Percentiles rank a stretch among this genome's conserved stretches.
These are phyloP conservation scores for Sternarchorhynchus goeldii DNA, from an alignment of 2,797 vertebrate genomes.

Conservation along the genomic window DNA sequence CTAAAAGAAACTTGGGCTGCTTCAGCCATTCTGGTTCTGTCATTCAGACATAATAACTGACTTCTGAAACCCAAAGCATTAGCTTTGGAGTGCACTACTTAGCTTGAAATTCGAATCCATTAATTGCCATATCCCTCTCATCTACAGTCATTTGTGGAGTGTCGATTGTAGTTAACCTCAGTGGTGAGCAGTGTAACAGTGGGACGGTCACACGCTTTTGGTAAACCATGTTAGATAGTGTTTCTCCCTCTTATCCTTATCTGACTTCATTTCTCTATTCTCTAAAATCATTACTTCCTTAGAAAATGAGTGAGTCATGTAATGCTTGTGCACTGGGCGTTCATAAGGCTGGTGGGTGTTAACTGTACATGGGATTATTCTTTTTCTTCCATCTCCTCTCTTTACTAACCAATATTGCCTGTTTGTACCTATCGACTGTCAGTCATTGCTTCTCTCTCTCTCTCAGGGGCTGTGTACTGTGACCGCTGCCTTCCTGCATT, in stretches of 20 bases:
- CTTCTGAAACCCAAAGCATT: background rate
- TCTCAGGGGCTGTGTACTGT: constrained; percentile 91
- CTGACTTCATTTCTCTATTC: constrained; percentile 4
- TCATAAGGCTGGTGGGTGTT: background rate
- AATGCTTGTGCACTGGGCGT: background rate
- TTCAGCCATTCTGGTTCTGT: background rate
- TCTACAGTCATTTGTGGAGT: constrained; percentile 38
- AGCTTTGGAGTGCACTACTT: constrained; percentile 24
- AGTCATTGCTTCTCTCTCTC: constrained; percentile 11
- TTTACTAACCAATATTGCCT: constrained; percentile 1
- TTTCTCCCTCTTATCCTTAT: background rate
- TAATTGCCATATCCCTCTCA: constrained; percentile 43
- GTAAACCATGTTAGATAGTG: constrained; percentile 8
- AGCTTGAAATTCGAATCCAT: constrained; percentile 3
- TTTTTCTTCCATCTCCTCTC: constrained; percentile 7
- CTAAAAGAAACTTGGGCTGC: background rate
- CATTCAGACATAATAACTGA: constrained; percentile 18
- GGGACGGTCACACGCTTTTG: background rate
- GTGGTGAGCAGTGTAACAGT: constrained; percentile 23
- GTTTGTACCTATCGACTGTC: background rate
- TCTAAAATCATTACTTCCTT: constrained; percentile 24
- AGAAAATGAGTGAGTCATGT: constrained; percentile 18
- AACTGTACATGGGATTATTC: background rate
- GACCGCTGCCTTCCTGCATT: constrained; percentile 96
- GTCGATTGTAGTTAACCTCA: constrained; percentile 29